Evolutionary conservation across 2,888 invertebrate species (phyloP).

Genomic region (Piscicola geometra): DNA sequence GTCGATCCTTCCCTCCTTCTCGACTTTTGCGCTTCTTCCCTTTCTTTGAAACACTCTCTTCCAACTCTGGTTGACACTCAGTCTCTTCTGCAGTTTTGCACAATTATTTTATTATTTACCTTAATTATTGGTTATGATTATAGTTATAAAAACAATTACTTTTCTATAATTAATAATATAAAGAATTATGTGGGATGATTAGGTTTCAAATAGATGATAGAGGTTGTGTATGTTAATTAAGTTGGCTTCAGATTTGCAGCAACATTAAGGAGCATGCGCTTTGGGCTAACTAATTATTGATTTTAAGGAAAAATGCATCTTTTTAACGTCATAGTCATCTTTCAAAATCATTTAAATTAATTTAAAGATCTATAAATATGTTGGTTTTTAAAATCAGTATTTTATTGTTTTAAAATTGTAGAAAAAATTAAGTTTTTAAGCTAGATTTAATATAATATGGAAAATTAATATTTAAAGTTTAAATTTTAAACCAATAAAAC

Average conservation of each 20-base stretch:
- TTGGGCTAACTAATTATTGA: slow-evolving; percentile 18
- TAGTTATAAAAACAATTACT: not conserved
- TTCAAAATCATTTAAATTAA: too few species aligned
- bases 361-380: too few species aligned
- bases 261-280: slow-evolving; percentile 16
- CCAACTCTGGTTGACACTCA: not conserved
- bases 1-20: not conserved
- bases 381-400: too few species aligned
- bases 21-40: not conserved
- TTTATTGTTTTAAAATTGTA: too few species aligned
- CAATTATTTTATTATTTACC: too few species aligned
- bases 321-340: not conserved
- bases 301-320: not conserved
- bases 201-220: not conserved
- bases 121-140: too few species aligned
- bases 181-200: too few species aligned
- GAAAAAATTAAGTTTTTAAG: too few species aligned
- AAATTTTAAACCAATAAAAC: too few species aligned
- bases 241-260: slow-evolving; percentile 9
- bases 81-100: not conserved
- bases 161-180: not conserved
- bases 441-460: too few species aligned
- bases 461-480: too few species aligned
- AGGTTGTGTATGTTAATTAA: slow-evolving; percentile 3
- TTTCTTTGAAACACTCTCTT: not conserved